phyloP scores from a whole-genome alignment of 2,888 invertebrate species.

The Ectobius pallidus region DNA sequence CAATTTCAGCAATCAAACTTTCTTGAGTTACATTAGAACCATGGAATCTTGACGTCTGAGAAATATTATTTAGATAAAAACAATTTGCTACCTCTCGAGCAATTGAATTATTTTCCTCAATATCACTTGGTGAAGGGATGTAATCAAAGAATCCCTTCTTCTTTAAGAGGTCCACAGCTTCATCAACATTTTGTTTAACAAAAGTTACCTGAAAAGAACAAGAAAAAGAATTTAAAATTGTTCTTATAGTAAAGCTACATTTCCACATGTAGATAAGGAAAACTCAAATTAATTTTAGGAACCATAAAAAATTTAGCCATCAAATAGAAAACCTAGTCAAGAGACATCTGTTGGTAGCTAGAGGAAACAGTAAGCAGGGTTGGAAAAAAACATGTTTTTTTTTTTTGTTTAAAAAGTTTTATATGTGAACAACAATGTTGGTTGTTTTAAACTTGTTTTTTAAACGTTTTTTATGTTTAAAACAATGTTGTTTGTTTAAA shows the following conservation, averaged over 20 bases:
- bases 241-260: background rate
- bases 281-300: background rate
- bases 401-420: too few relatives aligned
- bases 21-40: slow-evolving; percentile 65
- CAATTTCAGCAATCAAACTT: slow-evolving; percentile 59
- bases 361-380: background rate
- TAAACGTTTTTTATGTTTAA: too few relatives aligned
- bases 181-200: background rate
- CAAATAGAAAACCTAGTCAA: too few relatives aligned
- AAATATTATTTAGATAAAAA: background rate
- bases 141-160: background rate
- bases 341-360: background rate
- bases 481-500: too few relatives aligned
- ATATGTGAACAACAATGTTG: too few relatives aligned
- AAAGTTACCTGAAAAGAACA: background rate
- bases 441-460: too few relatives aligned
- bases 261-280: background rate
- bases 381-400: too few relatives aligned
- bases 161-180: background rate
- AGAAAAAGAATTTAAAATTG: too few relatives aligned
- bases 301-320: background rate
- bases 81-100: background rate
- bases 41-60: slow-evolving; percentile 50
- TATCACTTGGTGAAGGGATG: background rate
- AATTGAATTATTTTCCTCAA: background rate